Base-by-base conservation (phyloP, 2,888 invertebrate genomes). In the Trichopoda pennipes region DNA sequence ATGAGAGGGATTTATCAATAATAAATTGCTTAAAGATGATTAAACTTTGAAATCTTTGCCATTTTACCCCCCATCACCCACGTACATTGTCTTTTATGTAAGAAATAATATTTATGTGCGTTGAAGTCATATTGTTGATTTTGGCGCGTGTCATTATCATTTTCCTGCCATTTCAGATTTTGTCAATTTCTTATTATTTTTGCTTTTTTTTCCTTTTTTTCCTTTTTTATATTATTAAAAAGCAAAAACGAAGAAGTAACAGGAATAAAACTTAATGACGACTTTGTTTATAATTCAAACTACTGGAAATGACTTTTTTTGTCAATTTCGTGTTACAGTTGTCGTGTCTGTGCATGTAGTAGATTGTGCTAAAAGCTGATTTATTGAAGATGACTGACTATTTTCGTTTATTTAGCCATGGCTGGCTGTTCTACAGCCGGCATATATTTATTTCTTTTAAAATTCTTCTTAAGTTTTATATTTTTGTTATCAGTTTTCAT, bases 61-160 rank as follows among this genome's bases (percentile, higher is more conserved):
- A 66, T 75, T 77, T 63, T 69, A 70, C 17, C 44, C 61, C 42
- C n/a, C n/a, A n/a, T n/a, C n/a, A n/a, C n/a, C n/a, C 58, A 38
- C 32, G 3, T n/a, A 56, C 47, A 47, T 32, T 17, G 14, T 17
- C 47, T 38, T 17, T 49, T 7, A 10, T 17, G 17, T 49, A 17
- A 49, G 8, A 49, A 49, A 49, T 17, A 14, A 56, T 49, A 28
- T 28, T 28, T 28, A 28, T 28, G 28, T 28, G 42, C 17, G 42
- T 56, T 28, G 21, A 12, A 66, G 44, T 72, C 58, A 38, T 35
- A 53, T 63, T 77, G 70, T 73, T 61, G 79, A 80, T 63, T 70
- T 75, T 79, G 79, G 55, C 79, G 64, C 82, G 75, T 79, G 79
- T 38, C 72, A 66, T 72, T 64, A 78, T 74, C 64, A 72, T 64